Conservation (phyloP, 2,113 vertebrate species). For the Archocentrus centrarchus region DNA sequence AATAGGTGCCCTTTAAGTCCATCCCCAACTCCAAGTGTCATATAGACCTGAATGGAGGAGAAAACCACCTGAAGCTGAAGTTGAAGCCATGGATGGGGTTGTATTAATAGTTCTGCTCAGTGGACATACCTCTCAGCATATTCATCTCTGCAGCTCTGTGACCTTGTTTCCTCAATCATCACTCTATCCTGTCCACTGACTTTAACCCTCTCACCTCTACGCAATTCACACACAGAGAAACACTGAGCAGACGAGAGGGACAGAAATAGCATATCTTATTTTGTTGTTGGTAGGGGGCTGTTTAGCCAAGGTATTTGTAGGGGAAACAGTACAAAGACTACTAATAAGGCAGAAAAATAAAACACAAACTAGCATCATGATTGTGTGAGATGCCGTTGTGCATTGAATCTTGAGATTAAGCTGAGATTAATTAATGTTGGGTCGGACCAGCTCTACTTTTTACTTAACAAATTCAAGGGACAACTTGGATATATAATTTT, state of each 20-base stretch:
- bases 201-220: neutral
- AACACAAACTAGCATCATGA: neutral
- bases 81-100: conserved; percentile 19
- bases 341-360: neutral
- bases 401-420: neutral
- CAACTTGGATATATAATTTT: neutral
- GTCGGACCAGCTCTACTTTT: neutral
- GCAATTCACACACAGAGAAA: neutral
- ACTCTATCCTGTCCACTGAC: conserved; percentile 14
- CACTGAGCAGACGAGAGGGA: neutral
- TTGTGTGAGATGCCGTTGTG: neutral
- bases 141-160: conserved; percentile 55
- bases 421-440: neutral
- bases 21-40: conserved; percentile 24
- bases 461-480: too few relatives aligned
- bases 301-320: neutral
- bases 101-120: conserved; percentile 67
- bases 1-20: neutral
- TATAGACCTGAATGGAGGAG: conserved; percentile 58
- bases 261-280: neutral
- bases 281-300: neutral
- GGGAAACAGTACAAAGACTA: neutral
- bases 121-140: conserved; percentile 55
- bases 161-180: conserved; percentile 64
- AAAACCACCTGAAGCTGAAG: conserved; percentile 46